Evolutionary conservation across 2,797 vertebrate species (phyloP), one percentile per base, ranked within the genome.

Genomic region (Danio albolineatus): DNA sequence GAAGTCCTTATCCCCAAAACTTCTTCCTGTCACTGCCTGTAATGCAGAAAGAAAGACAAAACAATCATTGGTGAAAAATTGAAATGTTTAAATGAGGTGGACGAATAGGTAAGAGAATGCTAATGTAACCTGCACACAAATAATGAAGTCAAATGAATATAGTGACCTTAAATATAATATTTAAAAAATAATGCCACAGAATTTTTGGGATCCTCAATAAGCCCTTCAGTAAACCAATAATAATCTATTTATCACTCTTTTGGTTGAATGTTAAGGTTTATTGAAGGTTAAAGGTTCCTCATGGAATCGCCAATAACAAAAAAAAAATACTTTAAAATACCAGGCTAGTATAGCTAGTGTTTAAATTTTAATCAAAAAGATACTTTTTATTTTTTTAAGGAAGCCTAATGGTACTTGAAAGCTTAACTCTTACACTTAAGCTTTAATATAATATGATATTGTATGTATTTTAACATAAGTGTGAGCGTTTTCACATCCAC

Each of bases 1-100:
- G 91, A 99, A 99, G 89, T 97, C 97, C 85, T 95, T 98, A 83
- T 97, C 95, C 41, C 96, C 97, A 82, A 99, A 98, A 86, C 92
- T 95, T 92, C 96, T 95, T 84, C 97, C 96, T 0, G 98, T 99
- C 71, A 96, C 97, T 90, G 96, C 96, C 98, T 99, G 90, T 2
- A n/a, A 62, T 53, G 7, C 21, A 62, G 21, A 75, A 17, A 61
- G 10, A 61, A 81, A 2, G 54, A 44, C 0, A 43, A n/a, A 16
- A 70, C 10, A 14, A 43, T 66, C 14, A 76, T n/a, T n/a, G n/a
- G n/a, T n/a, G n/a, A n/a, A n/a, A n/a, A n/a, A n/a, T n/a, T n/a
- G n/a, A n/a, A n/a, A 19, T 4, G 5, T 10, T 59, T 44, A n/a
- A 59, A 72, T 43, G 17, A 14, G 56, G 4, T 19, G 12, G 73